Evolutionary conservation across 2,113 vertebrate species (phyloP).

Genomic region (Synchiropus splendidus): DNA sequence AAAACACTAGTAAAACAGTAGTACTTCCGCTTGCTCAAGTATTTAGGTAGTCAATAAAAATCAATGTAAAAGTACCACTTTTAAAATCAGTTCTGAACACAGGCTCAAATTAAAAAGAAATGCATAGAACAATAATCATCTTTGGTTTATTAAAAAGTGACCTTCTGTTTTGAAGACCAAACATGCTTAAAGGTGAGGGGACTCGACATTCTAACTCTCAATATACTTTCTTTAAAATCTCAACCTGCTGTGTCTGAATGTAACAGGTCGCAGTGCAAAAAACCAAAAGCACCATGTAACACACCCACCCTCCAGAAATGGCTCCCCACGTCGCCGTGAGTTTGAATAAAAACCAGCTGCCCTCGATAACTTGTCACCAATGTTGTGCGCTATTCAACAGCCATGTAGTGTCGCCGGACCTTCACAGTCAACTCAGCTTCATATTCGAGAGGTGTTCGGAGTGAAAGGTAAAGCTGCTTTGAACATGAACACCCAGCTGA

Average conservation of each 20-base stretch:
- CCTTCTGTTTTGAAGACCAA: conserved; percentile 4
- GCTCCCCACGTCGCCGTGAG: conserved; percentile 5
- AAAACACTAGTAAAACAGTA: no score
- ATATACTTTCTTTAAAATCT: no score
- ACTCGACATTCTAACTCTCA: no score
- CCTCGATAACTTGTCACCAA: conserved; percentile 6
- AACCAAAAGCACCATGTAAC: conserved; percentile 1
- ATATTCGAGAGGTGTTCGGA: no score
- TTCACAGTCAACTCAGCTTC: background rate
- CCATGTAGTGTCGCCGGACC: background rate
- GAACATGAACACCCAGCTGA: no score
- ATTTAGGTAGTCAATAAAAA: background rate
- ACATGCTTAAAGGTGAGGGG: background rate
- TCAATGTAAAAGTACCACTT: no score
- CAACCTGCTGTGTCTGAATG: no score
- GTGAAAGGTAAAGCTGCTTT: no score
- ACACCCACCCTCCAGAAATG: conserved; percentile 4
- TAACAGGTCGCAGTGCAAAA: background rate
- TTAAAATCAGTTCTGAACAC: background rate
- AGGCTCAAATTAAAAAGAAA: conserved; percentile 11
- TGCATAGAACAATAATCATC: conserved; percentile 26
- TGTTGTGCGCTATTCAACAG: conserved; percentile 47
- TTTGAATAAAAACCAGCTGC: conserved; percentile 31
- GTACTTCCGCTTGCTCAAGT: conserved; percentile 2
- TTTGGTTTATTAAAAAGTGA: conserved; percentile 39